A percentile compares a stretch with the other conserved stretches of the same genome.
phyloP scores from a whole-genome alignment of 2,888 invertebrate species.

The Dolichopus griseipennis region DNA sequence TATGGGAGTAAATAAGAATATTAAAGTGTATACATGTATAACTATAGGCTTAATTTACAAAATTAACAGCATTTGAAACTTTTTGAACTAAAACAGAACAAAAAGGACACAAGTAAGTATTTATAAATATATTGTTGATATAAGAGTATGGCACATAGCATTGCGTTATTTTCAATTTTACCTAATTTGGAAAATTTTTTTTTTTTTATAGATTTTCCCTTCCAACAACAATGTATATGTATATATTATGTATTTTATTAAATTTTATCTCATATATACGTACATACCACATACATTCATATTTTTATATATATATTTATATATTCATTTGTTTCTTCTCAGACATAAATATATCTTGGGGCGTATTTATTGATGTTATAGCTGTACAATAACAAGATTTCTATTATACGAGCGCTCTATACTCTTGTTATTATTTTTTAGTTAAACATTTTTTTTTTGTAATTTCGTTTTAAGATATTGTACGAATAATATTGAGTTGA shows the following conservation, averaged over 20 bases:
- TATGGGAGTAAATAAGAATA: neutral
- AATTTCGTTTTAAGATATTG: too few relatives aligned
- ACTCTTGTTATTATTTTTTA: neutral
- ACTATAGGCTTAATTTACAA: neutral
- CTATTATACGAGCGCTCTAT: neutral
- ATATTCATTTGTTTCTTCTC: neutral
- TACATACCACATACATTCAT: too few relatives aligned
- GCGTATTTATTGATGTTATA: neutral
- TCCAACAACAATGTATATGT: too few relatives aligned
- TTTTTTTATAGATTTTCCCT: too few relatives aligned
- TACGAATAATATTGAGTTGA: too few relatives aligned
- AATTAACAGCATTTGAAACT: constrained; percentile 4
- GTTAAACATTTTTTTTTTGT: neutral
- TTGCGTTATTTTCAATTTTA: neutral
- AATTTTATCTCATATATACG: too few relatives aligned
- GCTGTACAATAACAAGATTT: constrained; percentile 3
- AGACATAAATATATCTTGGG: neutral
- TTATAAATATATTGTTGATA: neutral
- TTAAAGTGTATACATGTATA: neutral
- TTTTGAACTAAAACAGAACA: neutral
- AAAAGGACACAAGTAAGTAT: neutral
- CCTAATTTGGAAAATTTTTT: neutral
- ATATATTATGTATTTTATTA: too few relatives aligned
- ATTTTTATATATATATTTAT: too few relatives aligned
- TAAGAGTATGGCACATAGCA: neutral